phyloP scores from a whole-genome alignment of 2,888 invertebrate genomes.

The Mesochorus sp. region DNA sequence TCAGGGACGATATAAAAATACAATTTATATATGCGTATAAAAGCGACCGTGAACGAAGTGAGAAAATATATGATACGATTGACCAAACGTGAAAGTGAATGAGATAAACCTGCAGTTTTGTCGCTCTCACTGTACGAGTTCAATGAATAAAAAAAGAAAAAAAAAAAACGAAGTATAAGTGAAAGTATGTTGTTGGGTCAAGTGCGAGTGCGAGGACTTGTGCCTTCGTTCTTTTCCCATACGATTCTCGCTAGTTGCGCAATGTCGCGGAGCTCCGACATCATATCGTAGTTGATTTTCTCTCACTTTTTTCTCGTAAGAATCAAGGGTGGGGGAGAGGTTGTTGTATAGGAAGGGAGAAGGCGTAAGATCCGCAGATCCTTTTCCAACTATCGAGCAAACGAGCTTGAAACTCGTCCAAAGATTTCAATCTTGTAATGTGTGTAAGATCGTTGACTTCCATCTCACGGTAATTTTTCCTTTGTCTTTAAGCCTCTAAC shows the following conservation, averaged over 20 bases:
- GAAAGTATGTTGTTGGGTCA: conserved; percentile 80
- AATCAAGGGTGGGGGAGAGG: background rate
- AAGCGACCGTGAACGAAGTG: background rate
- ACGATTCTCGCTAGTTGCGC: conserved; percentile 40
- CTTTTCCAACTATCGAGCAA: conserved; percentile 32
- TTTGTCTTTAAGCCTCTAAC: background rate
- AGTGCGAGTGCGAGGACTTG: conserved; percentile 66
- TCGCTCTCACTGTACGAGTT: background rate
- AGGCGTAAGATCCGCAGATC: conserved; percentile 9
- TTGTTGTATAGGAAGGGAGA: no score
- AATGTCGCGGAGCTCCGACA: conserved; percentile 30
- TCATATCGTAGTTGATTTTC: conserved; percentile 12
- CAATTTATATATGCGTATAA: no score
- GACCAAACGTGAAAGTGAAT: conserved; percentile 36
- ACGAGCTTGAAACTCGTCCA: background rate
- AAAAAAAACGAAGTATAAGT: conserved; percentile 73
- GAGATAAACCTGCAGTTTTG: conserved; percentile 40
- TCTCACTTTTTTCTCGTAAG: background rate
- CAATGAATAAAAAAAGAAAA: conserved; percentile 25
- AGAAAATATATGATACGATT: conserved; percentile 7
- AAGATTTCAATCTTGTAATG: conserved; percentile 42
- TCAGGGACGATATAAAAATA: background rate
- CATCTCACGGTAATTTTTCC: conserved; percentile 3
- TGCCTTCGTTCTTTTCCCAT: conserved; percentile 37
- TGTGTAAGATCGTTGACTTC: conserved; percentile 6